These are phyloP conservation scores for Galagoides demidoff DNA, from an alignment of 2,797 vertebrate genomes.

Conservation along the genomic window DNA sequence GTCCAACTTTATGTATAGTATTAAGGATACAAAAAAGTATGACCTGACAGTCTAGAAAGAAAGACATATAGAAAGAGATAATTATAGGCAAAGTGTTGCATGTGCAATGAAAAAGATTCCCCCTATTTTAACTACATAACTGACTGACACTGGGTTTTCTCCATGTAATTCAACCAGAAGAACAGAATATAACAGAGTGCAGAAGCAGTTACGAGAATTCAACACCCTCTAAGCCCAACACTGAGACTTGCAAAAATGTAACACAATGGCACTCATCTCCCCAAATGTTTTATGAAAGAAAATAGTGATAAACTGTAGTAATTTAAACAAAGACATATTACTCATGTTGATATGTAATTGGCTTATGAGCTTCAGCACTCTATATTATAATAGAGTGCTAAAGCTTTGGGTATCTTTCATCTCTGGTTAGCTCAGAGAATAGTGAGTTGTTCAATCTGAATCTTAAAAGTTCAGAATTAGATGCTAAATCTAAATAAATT, in stretches of 20 bases:
- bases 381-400: too few relatives aligned
- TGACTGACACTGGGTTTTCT: neutral
- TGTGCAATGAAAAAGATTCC: neutral
- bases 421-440: neutral
- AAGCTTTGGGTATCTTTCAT: too few relatives aligned
- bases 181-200: neutral
- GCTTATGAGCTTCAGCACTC: neutral
- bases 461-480: neutral
- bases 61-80: neutral
- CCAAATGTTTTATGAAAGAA: slow-evolving; percentile 30
- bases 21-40: neutral
- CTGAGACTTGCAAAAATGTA: neutral
- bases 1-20: neutral
- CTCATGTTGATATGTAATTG: neutral
- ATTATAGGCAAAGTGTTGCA: neutral
- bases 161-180: neutral
- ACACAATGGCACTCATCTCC: neutral
- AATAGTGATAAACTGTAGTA: neutral
- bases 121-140: neutral
- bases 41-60: neutral
- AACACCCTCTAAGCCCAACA: neutral
- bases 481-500: neutral
- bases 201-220: slow-evolving; percentile 8
- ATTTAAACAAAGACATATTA: neutral
- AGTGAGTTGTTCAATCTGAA: neutral